phyloP scores from a whole-genome alignment of 2,113 vertebrate species.

The Epinephelus cyanopodus region DNA sequence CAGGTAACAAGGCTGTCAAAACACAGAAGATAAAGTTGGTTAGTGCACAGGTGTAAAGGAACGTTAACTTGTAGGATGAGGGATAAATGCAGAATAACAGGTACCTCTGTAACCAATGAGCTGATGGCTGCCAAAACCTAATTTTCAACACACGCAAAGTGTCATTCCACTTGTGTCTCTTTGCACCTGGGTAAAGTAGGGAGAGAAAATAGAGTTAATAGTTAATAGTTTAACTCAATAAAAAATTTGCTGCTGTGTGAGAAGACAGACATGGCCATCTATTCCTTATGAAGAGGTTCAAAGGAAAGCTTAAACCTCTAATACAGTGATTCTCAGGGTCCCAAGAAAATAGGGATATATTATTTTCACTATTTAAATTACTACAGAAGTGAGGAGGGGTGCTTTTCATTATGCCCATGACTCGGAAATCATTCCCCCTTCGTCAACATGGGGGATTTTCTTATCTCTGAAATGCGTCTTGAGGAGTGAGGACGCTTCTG shows the following conservation, averaged over 20 bases:
- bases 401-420: too few relatives aligned
- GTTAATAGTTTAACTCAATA: too few relatives aligned
- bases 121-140: neutral
- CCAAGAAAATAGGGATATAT: too few relatives aligned
- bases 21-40: conserved; percentile 30
- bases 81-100: neutral
- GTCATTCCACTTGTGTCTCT: conserved; percentile 16
- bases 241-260: neutral
- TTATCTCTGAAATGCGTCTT: too few relatives aligned
- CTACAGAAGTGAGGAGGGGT: too few relatives aligned
- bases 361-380: too few relatives aligned
- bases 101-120: conserved; percentile 7
- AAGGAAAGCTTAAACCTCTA: neutral
- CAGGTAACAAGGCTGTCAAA: conserved; percentile 42
- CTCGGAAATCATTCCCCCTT: too few relatives aligned
- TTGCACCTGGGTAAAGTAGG: conserved; percentile 2
- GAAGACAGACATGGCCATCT: neutral
- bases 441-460: too few relatives aligned
- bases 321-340: too few relatives aligned
- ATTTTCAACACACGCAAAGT: conserved; percentile 12
- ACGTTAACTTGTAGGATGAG: neutral
- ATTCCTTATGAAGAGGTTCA: neutral
- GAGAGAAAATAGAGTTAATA: too few relatives aligned
- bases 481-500: too few relatives aligned
- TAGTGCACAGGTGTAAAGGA: conserved; percentile 13